A percentile compares a stretch with the other conserved stretches of the same genome.
These are phyloP conservation scores for Champsocephalus esox DNA, from an alignment of 2,797 vertebrate species.

Conservation along the genomic window DNA sequence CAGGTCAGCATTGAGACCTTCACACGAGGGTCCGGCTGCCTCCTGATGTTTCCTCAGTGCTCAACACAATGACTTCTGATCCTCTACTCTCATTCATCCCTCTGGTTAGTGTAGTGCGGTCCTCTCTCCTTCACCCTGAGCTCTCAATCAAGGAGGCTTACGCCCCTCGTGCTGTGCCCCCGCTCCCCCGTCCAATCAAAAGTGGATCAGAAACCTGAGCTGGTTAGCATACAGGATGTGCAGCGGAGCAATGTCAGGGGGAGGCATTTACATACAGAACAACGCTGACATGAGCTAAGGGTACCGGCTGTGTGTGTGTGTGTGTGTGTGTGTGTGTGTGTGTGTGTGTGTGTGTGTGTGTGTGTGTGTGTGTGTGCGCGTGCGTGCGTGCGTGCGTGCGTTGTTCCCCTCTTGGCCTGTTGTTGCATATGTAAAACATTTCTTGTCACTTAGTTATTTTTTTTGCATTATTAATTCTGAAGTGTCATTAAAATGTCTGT, in stretches of 20 bases:
- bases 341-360: too few species aligned
- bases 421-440: too few species aligned
- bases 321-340: conserved; percentile 1
- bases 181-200: conserved; percentile 39
- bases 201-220: conserved; percentile 23
- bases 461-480: too few species aligned
- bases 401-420: too few species aligned
- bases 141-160: conserved; percentile 29
- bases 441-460: too few species aligned
- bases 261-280: conserved; percentile 78
- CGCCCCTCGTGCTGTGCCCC: not conserved
- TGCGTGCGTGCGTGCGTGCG: too few species aligned
- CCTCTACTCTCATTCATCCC: conserved; percentile 6
- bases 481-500: too few species aligned
- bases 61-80: not conserved
- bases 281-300: conserved; percentile 74
- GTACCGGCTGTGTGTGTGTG: conserved; percentile 47
- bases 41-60: not conserved
- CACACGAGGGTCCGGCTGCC: too few species aligned
- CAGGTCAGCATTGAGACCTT: too few species aligned
- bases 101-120: conserved; percentile 6
- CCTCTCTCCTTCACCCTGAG: conserved; percentile 9
- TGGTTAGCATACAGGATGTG: conserved; percentile 46
- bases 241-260: conserved; percentile 63
- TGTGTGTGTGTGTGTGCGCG: too few species aligned